Percentiles rank a stretch among this genome's conserved stretches.
Evolutionary conservation across 2,113 vertebrate species (phyloP).

Genomic region (Cygnus atratus): DNA sequence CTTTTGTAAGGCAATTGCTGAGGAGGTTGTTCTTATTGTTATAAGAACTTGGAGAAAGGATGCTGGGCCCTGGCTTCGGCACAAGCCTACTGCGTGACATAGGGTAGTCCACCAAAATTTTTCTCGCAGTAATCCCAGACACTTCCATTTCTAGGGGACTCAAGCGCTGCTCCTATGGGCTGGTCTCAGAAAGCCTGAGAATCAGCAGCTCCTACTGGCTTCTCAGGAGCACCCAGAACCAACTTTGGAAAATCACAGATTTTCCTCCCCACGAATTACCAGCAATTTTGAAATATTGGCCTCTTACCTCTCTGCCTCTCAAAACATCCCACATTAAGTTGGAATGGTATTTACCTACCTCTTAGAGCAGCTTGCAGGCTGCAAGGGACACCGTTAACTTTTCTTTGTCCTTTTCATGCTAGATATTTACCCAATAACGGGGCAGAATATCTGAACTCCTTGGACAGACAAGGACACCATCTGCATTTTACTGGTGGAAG

Average conservation of each 20-base stretch:
- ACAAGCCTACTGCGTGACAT: constrained; percentile 52
- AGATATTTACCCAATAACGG: neutral
- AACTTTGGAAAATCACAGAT: neutral
- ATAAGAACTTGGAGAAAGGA: constrained; percentile 61
- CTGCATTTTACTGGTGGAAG: neutral
- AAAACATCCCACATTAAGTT: neutral
- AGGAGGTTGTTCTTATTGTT: constrained; percentile 72
- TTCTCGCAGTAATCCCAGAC: constrained; percentile 8
- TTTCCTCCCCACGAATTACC: neutral
- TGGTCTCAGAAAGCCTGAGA: neutral
- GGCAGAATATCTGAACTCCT: neutral
- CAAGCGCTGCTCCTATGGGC: neutral
- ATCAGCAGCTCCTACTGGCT: neutral
- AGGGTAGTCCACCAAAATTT: constrained; percentile 49
- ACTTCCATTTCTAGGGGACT: constrained; percentile 3
- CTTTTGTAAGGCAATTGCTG: constrained; percentile 72
- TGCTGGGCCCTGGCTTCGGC: constrained; percentile 54
- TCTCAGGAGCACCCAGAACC: neutral
- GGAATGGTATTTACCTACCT: neutral
- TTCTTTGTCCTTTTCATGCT: neutral
- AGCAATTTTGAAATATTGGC: neutral
- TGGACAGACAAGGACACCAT: neutral
- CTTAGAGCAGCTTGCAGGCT: neutral
- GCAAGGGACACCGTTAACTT: neutral
- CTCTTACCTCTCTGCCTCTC: neutral